phyloP scores from a whole-genome alignment of 2,113 vertebrate species.

The Smithornis capensis region DNA sequence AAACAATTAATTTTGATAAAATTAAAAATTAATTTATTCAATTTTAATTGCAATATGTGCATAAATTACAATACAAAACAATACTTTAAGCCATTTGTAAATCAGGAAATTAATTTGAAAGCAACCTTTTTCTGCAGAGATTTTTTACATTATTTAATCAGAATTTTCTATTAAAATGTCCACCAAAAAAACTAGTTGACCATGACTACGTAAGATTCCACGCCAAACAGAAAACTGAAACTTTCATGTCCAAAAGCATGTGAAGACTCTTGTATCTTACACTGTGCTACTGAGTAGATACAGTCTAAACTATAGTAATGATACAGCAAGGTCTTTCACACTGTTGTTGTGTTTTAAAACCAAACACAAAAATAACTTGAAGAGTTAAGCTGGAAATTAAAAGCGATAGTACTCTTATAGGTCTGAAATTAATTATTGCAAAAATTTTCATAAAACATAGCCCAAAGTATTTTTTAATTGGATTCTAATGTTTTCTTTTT shows the following conservation, averaged over 20 bases:
- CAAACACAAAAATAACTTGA: not conserved
- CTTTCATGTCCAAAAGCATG: not conserved
- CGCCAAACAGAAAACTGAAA: not conserved
- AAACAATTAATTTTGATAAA: not conserved
- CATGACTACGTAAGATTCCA: not conserved
- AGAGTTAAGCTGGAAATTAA: not conserved
- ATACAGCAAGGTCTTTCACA: not conserved
- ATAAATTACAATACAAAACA: not conserved
- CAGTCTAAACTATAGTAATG: not conserved
- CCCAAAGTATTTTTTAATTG: conserved; percentile 61
- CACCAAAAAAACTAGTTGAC: not conserved
- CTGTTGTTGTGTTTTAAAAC: not conserved
- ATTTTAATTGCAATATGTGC: not conserved
- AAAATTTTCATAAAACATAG: conserved; percentile 35
- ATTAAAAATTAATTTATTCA: not conserved
- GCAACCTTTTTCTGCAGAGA: not conserved
- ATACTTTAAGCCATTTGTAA: not conserved
- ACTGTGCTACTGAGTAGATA: not conserved
- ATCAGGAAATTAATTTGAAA: not conserved
- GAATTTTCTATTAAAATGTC: not conserved
- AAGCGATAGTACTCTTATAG: not conserved
- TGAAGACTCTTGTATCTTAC: not conserved
- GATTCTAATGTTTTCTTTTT: conserved; percentile 52
- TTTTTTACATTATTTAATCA: not conserved
- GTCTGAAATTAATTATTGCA: conserved; percentile 56